Conservation (phyloP, 2,113 vertebrate genomes). For the Potamarius usumacintae region DNA sequence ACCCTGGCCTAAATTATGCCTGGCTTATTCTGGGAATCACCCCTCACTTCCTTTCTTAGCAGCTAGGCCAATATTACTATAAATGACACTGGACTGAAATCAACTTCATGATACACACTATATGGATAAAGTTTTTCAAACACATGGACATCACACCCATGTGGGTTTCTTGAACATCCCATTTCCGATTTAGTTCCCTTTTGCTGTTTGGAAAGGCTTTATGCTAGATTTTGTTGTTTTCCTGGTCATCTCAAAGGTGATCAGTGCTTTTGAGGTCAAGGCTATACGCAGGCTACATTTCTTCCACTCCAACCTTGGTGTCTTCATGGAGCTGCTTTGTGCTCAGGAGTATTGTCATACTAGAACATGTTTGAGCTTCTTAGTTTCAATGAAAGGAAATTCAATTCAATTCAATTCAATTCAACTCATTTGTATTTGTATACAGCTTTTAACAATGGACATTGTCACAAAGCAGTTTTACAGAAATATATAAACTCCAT, state of each 20-base stretch:
- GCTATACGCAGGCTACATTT: background rate
- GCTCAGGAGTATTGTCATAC: background rate
- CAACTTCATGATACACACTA: background rate
- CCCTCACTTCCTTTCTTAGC: slow-evolving; percentile 1
- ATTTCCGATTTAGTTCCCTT: background rate
- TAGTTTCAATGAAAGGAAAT: background rate
- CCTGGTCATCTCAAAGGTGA: background rate
- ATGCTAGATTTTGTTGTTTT: background rate
- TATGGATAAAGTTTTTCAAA: background rate
- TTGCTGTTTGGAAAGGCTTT: background rate
- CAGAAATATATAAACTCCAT: too few species aligned
- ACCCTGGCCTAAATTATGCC: slow-evolving; percentile 32
- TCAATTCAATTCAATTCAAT: too few species aligned
- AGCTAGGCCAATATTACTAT: slow-evolving; percentile 14
- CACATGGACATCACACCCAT: background rate
- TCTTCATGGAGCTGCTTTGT: background rate
- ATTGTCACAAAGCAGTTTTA: too few species aligned
- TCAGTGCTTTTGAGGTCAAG: background rate
- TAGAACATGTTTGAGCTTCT: background rate
- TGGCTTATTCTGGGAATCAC: slow-evolving; percentile 35
- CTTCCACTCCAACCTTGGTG: background rate
- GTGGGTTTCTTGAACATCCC: background rate
- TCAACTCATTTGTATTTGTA: too few species aligned
- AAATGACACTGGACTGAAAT: background rate
- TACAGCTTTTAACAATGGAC: too few species aligned